phyloP scores from a whole-genome alignment of 35 echinoderm and acorn worm genomes.

The Lytechinus pictus region DNA sequence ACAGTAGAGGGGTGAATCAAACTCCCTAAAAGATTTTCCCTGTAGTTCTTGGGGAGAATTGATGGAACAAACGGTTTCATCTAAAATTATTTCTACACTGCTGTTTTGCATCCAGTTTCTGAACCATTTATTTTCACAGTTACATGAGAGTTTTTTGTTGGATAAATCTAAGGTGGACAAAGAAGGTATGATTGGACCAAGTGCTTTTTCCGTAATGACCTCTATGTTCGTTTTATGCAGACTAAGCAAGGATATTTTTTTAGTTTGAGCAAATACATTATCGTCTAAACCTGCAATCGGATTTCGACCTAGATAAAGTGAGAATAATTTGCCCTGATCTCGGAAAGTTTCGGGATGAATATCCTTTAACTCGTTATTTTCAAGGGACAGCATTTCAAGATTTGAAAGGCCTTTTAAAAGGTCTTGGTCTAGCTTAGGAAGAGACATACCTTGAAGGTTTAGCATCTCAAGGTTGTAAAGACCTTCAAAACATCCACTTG shows the following conservation, averaged over 20 bases:
- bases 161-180: slow-evolving; percentile 19
- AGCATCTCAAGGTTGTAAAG: background rate
- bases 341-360: background rate
- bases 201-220: background rate
- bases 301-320: slow-evolving; percentile 19
- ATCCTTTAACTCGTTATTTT: background rate
- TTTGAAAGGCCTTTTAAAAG: background rate
- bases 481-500: background rate
- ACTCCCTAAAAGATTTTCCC: background rate
- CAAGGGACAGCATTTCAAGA: background rate
- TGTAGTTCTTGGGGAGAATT: background rate
- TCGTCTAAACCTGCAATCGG: background rate
- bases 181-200: background rate
- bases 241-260: background rate
- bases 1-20: background rate
- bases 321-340: background rate
- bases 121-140: slow-evolving; percentile 34
- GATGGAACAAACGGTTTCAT: background rate
- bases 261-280: background rate
- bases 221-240: background rate
- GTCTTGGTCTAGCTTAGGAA: background rate
- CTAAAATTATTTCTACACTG: background rate
- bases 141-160: background rate
- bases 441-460: background rate
- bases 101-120: slow-evolving; percentile 1